Base-by-base conservation (phyloP, 2,888 invertebrate species). In the Hofmannophila pseudospretella region DNA sequence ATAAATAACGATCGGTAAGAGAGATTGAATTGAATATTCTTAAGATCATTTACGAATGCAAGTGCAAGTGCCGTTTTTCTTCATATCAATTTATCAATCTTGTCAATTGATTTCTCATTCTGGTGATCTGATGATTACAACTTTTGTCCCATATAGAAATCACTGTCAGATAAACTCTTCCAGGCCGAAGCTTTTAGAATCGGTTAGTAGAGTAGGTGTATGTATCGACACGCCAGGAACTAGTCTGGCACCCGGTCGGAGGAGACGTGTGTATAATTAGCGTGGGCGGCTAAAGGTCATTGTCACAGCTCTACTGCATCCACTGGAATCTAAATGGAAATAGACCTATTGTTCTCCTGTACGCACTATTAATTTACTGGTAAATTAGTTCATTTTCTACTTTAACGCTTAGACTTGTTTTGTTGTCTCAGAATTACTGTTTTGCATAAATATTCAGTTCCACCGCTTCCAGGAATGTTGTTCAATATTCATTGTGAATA, bases 211-310 rank as follows among this genome's bases (percentile, higher is more conserved):
- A 36, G 53, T 45, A 26, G 38, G 38, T 48, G 42, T 51, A 49
- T 56, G 54, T 62, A 65, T 68, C 54, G 65, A 64, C 58, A 66
- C 53, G 61, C 66, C 64, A 65, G 66, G 64, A 65, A 67, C 70
- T 67, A 70, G 78, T 70, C 73, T 68, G 67, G 65, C 67, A 62
- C 59, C 61, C 65, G 67, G n/a, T n/a, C 63, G 62, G 58, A 16
- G 16, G 63, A 66, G 60, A 66, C 61, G 67, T 64, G 58, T 85
- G 58, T 85, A 85, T 85, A 81, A 84, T 85, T 86, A 85, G 84
- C 82, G 84, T 82, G 81, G 82, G 82, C 70, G 69, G 63, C 54
- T 61, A 81, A 80, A 84, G 85, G 82, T 84, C 85, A 86, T 84
- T 85, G 85, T 86, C 85, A 65, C 73, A 74, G 77, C 70, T 67